Evolutionary conservation across 2,113 vertebrate genomes (phyloP), one percentile per base, ranked within the genome.

Genomic region (Microtus richardsoni): DNA sequence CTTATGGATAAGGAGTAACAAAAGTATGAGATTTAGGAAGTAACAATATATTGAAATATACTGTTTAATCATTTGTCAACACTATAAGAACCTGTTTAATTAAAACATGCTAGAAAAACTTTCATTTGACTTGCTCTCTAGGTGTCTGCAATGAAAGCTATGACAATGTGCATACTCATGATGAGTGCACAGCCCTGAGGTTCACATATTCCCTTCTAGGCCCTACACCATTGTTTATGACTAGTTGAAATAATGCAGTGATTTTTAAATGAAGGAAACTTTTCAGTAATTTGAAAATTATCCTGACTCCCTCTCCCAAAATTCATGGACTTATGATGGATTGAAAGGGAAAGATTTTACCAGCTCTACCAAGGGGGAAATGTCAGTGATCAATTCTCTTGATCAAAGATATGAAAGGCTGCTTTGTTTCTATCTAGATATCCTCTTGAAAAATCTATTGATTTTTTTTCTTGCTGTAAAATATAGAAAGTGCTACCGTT

Each of bases 381-480:
- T 83, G 41, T 64, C 84, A 84, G 39, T 87, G 70, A 90, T 96
- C 95, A 91, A 58, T 83, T 39, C 30, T 89, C 78, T 13, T 21
- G 26, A 91, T 93, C 36, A 91, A 94, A 93, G 73, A 33, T 90
- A 21, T 87, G 64, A 91, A 95, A 80, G 14, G 39, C 58, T n/a
- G 8, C 17, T 19, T 89, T 89, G 58, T 30, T 24, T 21, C 54
- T 36, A 83, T 64, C 9, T n/a, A 86, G 19, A 41, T 84, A 16
- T 33, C 0, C 54, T 94, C 58, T 68, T 80, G 58, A 30, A 95
- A 71, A 77, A 60, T 8, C 68, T 78, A 90, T 90, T 94, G 88
- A 96, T 90, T 91, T 70, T 64, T 73, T 97, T 70, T 73, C 78
- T 97, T 93, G 39, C 19, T 88, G 58, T 77, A 85, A 96, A 94